Evolutionary conservation across 1,140 invertebrate genomes (phyloP).

Genomic region (Atopsyche davidsoni): DNA sequence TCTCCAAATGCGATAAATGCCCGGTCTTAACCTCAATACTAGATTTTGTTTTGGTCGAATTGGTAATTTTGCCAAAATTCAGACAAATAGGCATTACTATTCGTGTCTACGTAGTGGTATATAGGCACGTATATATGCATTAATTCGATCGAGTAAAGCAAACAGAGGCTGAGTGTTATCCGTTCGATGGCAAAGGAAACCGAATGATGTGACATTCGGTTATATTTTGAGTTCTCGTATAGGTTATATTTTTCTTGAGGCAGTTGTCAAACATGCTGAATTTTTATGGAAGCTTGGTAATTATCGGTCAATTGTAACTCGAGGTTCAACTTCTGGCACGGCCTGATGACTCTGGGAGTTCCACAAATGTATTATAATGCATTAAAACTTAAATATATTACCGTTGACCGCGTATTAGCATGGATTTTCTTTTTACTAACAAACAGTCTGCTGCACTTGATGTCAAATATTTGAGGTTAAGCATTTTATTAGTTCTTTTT

Average conservation of each 20-base stretch:
- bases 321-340: too few species aligned
- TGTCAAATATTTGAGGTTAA: too few species aligned
- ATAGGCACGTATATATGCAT: constrained; percentile 22
- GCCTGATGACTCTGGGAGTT: too few species aligned
- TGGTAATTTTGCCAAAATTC: constrained; percentile 21
- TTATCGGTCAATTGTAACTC: too few species aligned
- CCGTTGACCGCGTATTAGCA: too few species aligned
- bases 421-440: too few species aligned
- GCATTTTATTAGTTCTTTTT: too few species aligned
- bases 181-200: constrained; percentile 10
- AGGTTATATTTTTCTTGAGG: constrained; percentile 21
- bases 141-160: constrained; percentile 22
- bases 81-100: constrained; percentile 23
- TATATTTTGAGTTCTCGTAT: constrained; percentile 1
- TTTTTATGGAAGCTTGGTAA: too few species aligned
- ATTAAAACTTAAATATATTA: too few species aligned
- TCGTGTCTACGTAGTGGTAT: constrained; percentile 21
- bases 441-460: too few species aligned
- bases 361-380: too few species aligned
- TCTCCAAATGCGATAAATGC: not conserved
- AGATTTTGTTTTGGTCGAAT: constrained; percentile 8
- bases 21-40: constrained; percentile 22
- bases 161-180: constrained; percentile 22
- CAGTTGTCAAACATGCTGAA: constrained; percentile 20
- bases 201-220: constrained; percentile 11